Base-by-base conservation (phyloP, 2,797 vertebrate species). In the Columba guinea region DNA sequence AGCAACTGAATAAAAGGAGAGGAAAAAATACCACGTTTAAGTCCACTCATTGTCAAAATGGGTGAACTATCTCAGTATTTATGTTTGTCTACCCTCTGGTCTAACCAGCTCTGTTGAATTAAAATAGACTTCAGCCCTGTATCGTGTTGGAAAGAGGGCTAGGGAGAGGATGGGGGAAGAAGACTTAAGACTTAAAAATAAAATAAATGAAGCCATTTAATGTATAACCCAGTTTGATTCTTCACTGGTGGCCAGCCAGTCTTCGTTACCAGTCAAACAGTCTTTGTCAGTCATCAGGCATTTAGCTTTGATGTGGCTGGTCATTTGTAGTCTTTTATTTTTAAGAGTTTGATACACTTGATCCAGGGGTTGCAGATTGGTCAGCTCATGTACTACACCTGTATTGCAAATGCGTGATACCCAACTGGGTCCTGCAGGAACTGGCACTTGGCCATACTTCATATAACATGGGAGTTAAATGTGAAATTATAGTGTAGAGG, bases 31-130 rank as follows among this genome's bases (percentile, higher is more conserved):
- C 44, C 4, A 32, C 3, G 14, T 75, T 30, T 16, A 69, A 69
- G 24, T 52, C 14, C 30, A 63, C 3, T 44, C 4, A 12, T 8
- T 39, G 23, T 48, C n/a, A 58, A 59, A 74, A 48, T 21, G 34
- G 12, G 12, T 55, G 5, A 58, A 7, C 11, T 44, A 13, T n/a
- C 18, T 74, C n/a, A 53, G 11, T 0, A 0, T 68, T 4, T 17
- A 16, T 39, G 8, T 52, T 51, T 81, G 11, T 30, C n/a, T 48
- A 3, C 23, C 7, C 12, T 80, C 53, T 49, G 12, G 9, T 78
- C 19, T 82, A 46, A 37, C 5, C 11, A 60, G 5, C 9, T 44
- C 5, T 65, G 11, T 27, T 13, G n/a, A 37, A 51, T 62, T 62
- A 37, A 34, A 51, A 67, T 9, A 73, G 22, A 51, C 15, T 67